A percentile compares a stretch with the other conserved stretches of the same genome.
These are phyloP conservation scores for Ahaetulla prasina DNA, from an alignment of 2,113 vertebrate genomes.

Conservation along the genomic window DNA sequence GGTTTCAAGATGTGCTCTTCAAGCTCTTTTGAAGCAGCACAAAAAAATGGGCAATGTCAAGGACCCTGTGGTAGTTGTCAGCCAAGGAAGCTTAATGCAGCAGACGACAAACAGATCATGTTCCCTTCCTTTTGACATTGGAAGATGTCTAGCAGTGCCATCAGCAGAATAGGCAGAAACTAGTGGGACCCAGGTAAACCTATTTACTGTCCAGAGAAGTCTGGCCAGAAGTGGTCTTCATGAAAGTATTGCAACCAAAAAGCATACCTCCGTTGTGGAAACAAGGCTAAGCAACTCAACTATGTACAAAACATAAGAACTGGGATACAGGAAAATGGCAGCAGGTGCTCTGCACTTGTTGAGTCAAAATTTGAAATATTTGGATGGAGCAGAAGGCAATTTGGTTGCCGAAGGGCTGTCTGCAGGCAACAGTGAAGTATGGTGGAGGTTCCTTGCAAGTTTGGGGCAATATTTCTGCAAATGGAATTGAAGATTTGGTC, in stretches of 20 bases:
- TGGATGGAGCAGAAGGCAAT: not conserved
- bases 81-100: not conserved
- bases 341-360: not conserved
- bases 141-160: not conserved
- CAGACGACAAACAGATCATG: not conserved
- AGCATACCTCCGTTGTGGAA: not conserved
- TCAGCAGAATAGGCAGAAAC: not conserved
- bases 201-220: not conserved
- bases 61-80: not conserved
- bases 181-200: not conserved
- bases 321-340: not conserved
- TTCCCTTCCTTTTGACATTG: too few relatives aligned
- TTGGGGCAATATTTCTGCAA: not conserved
- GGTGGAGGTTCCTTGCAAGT: not conserved
- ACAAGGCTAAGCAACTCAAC: not conserved
- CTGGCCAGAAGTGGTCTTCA: not conserved
- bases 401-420: not conserved
- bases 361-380: not conserved
- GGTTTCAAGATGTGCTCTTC: not conserved
- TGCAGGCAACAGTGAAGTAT: not conserved
- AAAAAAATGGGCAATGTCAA: not conserved
- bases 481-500: not conserved
- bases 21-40: not conserved
- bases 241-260: not conserved
- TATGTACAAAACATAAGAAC: not conserved